Percentiles rank a stretch among this genome's conserved stretches.
phyloP scores from a whole-genome alignment of 2,797 vertebrate genomes.

The Hipposideros larvatus region DNA sequence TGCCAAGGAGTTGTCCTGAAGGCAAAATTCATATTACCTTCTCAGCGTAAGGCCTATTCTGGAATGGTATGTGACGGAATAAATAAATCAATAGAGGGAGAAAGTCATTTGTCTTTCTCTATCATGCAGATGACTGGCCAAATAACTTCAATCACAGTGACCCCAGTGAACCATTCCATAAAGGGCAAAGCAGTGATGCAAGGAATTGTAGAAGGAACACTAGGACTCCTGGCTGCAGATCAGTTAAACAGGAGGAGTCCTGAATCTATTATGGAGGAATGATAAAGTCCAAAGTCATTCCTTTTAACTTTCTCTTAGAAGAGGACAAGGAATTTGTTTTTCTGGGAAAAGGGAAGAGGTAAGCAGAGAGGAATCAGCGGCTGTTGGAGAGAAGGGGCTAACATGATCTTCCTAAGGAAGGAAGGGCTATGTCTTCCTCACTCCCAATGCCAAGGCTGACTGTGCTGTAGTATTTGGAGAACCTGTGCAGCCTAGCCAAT shows the following conservation, averaged over 20 bases:
- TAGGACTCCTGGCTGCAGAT: background rate
- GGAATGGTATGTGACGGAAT: background rate
- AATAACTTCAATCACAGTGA: background rate
- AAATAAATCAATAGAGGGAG: background rate
- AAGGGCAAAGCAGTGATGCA: background rate
- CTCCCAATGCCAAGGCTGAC: too few species aligned
- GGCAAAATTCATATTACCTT: background rate
- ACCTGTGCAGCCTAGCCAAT: rapidly evolving
- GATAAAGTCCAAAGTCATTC: background rate
- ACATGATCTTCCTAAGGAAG: background rate
- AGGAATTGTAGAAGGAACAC: background rate
- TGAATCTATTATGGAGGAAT: background rate
- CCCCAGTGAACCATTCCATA: background rate
- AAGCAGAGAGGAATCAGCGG: background rate
- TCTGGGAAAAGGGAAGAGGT: rapidly evolving
- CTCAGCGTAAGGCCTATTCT: background rate
- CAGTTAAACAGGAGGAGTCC: background rate
- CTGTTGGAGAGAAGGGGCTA: background rate
- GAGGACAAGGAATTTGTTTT: background rate
- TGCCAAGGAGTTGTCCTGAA: background rate
- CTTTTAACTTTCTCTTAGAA: background rate
- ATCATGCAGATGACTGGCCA: background rate
- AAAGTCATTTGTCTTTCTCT: background rate
- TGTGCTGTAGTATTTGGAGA: background rate
- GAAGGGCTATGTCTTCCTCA: background rate